Evolutionary conservation across 2,113 vertebrate genomes (phyloP).

Genomic region (Indicator indicator): DNA sequence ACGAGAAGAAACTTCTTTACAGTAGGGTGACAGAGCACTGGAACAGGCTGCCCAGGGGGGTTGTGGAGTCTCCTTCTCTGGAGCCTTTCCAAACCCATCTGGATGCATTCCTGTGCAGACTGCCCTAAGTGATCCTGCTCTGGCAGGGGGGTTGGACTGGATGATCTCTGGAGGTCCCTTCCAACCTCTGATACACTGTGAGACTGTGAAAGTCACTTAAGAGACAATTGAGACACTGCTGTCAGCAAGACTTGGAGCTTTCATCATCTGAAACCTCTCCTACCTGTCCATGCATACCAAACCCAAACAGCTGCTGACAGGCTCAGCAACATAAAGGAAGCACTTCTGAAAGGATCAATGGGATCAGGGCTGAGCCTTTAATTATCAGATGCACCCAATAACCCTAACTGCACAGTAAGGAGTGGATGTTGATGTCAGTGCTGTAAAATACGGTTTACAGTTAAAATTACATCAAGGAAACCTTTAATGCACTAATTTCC

Average conservation of each 20-base stretch:
- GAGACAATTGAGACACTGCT: background rate
- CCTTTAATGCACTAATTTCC: background rate
- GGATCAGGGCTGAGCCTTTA: background rate
- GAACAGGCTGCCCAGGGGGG: too few relatives aligned
- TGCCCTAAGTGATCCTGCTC: too few relatives aligned
- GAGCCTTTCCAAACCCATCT: too few relatives aligned
- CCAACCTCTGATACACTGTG: background rate
- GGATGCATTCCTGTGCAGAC: too few relatives aligned
- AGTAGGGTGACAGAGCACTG: too few relatives aligned
- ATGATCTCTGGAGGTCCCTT: background rate
- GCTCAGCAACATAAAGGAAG: background rate
- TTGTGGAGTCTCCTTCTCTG: too few relatives aligned
- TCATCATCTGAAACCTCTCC: background rate
- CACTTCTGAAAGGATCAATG: background rate
- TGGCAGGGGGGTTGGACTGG: too few relatives aligned
- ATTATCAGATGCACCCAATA: background rate
- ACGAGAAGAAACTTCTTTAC: too few relatives aligned
- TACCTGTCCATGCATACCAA: background rate
- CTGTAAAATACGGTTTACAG: background rate
- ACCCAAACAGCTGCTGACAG: background rate
- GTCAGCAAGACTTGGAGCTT: background rate
- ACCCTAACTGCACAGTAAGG: background rate
- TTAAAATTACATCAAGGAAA: slow-evolving; percentile 1
- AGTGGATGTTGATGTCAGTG: background rate
- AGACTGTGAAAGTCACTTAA: background rate